Percentiles rank a stretch among this genome's conserved stretches.
These are phyloP conservation scores for Ancistrus triradiatus DNA, from an alignment of 2,113 vertebrate species.

Conservation along the genomic window DNA sequence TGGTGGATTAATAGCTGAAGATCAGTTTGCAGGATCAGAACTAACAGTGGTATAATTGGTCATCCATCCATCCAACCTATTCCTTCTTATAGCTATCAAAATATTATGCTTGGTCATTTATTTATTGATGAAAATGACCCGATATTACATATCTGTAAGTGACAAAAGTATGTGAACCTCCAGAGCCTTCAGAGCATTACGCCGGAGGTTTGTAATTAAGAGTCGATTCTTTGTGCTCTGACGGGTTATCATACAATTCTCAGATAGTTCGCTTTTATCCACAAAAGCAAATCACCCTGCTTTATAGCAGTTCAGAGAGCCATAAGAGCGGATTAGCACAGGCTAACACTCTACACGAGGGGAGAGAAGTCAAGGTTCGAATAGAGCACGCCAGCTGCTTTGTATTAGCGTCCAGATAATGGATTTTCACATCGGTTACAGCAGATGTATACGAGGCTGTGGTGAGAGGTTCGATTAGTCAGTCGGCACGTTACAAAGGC, in stretches of 20 bases:
- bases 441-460: no score
- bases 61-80: no score
- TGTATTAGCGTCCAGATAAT: conserved; percentile 44
- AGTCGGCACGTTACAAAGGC: no score
- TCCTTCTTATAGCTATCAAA: no score
- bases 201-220: background rate
- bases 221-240: background rate
- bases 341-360: conserved; percentile 16
- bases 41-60: no score
- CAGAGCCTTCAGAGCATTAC: no score
- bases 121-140: background rate
- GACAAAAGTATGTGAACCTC: no score
- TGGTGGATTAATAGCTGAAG: no score
- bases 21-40: no score
- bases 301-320: conserved; percentile 14
- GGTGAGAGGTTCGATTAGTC: no score
- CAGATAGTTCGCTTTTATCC: background rate
- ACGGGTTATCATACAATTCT: background rate
- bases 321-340: conserved; percentile 9
- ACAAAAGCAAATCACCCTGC: background rate
- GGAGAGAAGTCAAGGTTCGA: conserved; percentile 48
- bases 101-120: no score
- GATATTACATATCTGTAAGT: no score
- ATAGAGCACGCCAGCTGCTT: conserved; percentile 42
- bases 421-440: conserved; percentile 63